phyloP scores from a whole-genome alignment of 2,888 invertebrate genomes.

The Notocelia uddmanniana region DNA sequence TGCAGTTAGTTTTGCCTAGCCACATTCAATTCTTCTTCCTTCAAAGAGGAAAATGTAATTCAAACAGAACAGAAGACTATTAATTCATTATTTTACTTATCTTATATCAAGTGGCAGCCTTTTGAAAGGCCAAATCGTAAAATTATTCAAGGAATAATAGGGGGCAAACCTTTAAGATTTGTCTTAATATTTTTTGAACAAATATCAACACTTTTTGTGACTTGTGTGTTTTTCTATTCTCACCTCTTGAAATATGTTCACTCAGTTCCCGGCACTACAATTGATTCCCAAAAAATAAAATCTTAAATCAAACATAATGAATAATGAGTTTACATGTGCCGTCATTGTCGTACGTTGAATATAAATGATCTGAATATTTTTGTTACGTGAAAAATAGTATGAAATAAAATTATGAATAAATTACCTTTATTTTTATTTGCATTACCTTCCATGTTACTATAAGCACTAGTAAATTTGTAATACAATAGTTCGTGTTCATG shows the following conservation, averaged over 20 bases:
- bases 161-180: background rate
- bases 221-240: constrained; percentile 7
- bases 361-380: constrained; percentile 79
- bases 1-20: no score
- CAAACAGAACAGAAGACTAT: no score
- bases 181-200: background rate
- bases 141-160: background rate
- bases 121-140: no score
- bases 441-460: background rate
- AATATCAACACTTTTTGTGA: background rate
- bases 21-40: no score
- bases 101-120: no score
- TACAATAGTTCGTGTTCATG: no score
- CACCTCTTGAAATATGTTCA: background rate
- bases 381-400: constrained; percentile 77
- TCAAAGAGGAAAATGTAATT: no score
- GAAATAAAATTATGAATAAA: constrained; percentile 58
- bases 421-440: background rate
- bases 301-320: constrained; percentile 13
- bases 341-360: constrained; percentile 59
- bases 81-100: no score
- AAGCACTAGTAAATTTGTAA: no score
- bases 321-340: constrained; percentile 20
- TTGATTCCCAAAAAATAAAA: background rate
- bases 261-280: constrained; percentile 13